Evolutionary conservation across 2,113 vertebrate genomes (phyloP).

Genomic region (Rana temporaria): DNA sequence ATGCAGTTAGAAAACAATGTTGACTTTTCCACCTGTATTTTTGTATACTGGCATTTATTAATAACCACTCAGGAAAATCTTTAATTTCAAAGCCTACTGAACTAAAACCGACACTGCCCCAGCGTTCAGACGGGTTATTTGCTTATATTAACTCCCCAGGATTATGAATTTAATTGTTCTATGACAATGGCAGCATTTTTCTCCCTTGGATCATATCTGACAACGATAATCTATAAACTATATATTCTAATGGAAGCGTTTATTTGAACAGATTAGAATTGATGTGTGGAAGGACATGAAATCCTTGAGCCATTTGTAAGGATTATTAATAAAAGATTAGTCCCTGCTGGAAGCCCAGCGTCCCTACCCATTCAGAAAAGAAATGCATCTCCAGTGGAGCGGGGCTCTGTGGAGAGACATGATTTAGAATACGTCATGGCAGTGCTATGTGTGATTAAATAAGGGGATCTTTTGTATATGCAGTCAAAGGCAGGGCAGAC

Average conservation of each 20-base stretch:
- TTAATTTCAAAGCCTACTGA: background rate
- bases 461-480: slow-evolving; percentile 46
- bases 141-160: slow-evolving; percentile 8
- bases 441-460: slow-evolving; percentile 59
- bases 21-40: too few species aligned
- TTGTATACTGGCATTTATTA: too few species aligned
- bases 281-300: slow-evolving; percentile 49
- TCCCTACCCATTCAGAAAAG: background rate
- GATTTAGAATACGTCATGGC: slow-evolving; percentile 66
- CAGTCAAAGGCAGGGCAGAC: slow-evolving; percentile 1
- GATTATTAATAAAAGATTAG: slow-evolving; percentile 73
- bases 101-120: background rate
- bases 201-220: slow-evolving; percentile 20
- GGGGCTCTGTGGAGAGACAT: slow-evolving; percentile 58
- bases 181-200: slow-evolving; percentile 9
- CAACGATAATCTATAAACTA: slow-evolving; percentile 40
- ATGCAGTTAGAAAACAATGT: too few species aligned
- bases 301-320: slow-evolving; percentile 67
- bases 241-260: slow-evolving; percentile 30
- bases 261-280: slow-evolving; percentile 46
- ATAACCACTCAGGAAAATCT: background rate
- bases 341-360: slow-evolving; percentile 67
- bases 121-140: slow-evolving; percentile 5
- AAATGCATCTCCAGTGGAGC: background rate
- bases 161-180: slow-evolving; percentile 41